Percentiles rank a stretch among this genome's conserved stretches.
Conservation (phyloP, 2,888 invertebrate genomes). For the Alitta virens region DNA sequence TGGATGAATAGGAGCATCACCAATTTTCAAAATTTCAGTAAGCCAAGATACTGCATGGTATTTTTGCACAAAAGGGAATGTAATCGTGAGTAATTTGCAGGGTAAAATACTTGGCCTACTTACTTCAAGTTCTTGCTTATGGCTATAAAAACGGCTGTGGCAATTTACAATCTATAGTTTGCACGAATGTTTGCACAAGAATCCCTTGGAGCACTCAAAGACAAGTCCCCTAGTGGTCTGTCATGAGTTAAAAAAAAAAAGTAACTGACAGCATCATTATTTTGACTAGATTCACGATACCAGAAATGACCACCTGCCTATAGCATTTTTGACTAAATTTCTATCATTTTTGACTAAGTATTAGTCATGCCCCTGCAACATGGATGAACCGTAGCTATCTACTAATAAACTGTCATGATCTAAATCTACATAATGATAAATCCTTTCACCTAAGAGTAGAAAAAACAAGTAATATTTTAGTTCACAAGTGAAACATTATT, state of each 20-base stretch:
- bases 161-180: constrained; percentile 21
- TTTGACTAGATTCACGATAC: too few relatives aligned
- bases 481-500: too few relatives aligned
- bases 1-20: constrained; percentile 12
- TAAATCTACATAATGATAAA: too few relatives aligned
- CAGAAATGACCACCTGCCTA: too few relatives aligned
- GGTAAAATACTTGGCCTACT: background rate
- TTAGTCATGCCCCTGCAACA: too few relatives aligned
- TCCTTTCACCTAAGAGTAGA: too few relatives aligned
- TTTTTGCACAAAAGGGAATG: constrained; percentile 24
- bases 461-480: too few relatives aligned
- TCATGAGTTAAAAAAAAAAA: constrained; percentile 23
- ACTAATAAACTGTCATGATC: too few relatives aligned
- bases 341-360: too few relatives aligned
- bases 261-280: constrained; percentile 26
- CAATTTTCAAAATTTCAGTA: constrained; percentile 18
- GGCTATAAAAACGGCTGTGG: constrained; percentile 25
- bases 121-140: constrained; percentile 21
- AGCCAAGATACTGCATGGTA: background rate
- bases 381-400: too few relatives aligned
- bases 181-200: constrained; percentile 18
- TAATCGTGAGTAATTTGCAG: constrained; percentile 11
- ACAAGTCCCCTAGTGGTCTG: constrained; percentile 25
- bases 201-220: constrained; percentile 27
- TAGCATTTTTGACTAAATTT: too few relatives aligned